Base-by-base conservation (phyloP, 2,888 invertebrate genomes). In the Drosophila putrida region DNA sequence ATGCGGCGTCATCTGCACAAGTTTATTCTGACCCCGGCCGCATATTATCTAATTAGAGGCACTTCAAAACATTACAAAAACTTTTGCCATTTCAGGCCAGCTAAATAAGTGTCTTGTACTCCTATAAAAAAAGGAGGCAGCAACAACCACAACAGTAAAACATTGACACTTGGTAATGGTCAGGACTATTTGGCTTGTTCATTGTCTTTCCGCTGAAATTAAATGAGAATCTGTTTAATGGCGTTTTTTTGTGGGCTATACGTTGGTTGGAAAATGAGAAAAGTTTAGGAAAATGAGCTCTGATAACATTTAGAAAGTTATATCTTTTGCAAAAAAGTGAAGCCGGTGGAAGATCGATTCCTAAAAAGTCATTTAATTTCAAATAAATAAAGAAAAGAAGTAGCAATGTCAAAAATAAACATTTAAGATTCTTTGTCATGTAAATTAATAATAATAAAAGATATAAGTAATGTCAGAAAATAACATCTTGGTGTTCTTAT, bases 21-120 rank as follows among this genome's bases (percentile, higher is more conserved):
- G 58, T 62, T 63, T 59, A 38, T 27, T 28, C 13, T 46, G 60
- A 36, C 41, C 43, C 47, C 11, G 51, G 57, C 63, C 87, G 88
- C 86, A 81, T 89, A 89, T 87, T 89, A 87, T 89, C 89, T 87
- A 87, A 87, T 87, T 87, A 87, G 85, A 77, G 75, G 73, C 82
- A 76, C 84, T 89, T 87, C 82, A 77, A 82, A 84, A 78, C 81
- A 89, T 87, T 81, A 87, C 86, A 87, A 89, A 87, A 87, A 87
- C 68, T 87, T 87, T 85, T 80, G 86, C 89, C 86, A 84, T 87
- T 86, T 87, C 82, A 75, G 87, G 86, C 71, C 79, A 80, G 69
- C 84, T 75, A 80, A 76, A 63, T 78, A 86, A 78, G 72, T 72
- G 77, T 43, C 62, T 43, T 68, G 38, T 59, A 25, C 39, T 57